Percentiles rank a stretch among this genome's conserved stretches.
Evolutionary conservation across 64 coral and sea anemone genomes (phyloP).

Genomic region (Catalaphyllia jardinei): DNA sequence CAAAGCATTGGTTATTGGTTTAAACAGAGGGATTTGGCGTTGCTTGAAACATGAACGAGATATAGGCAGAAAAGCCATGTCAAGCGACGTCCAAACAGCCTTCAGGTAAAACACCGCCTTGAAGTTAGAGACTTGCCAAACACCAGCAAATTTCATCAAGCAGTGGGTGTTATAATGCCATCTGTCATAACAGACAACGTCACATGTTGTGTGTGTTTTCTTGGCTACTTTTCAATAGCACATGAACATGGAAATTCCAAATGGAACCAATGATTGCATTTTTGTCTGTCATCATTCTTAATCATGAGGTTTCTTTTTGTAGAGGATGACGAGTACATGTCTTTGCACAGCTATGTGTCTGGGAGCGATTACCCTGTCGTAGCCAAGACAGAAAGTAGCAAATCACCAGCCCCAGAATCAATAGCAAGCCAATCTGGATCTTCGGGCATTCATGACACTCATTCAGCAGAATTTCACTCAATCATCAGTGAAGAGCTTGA

Average conservation of each 20-base stretch:
- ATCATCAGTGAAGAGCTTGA: slow-evolving; percentile 20
- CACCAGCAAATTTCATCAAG: too few relatives aligned
- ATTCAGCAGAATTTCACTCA: slow-evolving; percentile 35
- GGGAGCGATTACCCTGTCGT: background rate
- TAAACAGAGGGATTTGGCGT: too few relatives aligned
- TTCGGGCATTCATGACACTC: slow-evolving; percentile 68
- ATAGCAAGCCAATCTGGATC: slow-evolving; percentile 17
- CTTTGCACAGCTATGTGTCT: slow-evolving; percentile 55
- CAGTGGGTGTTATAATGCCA: too few relatives aligned
- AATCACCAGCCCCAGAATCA: slow-evolving; percentile 38
- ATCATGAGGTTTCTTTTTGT: background rate
- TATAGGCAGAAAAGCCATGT: too few relatives aligned
- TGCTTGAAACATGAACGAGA: too few relatives aligned
- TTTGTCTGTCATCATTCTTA: background rate
- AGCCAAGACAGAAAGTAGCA: slow-evolving; percentile 13
- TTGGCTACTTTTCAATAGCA: too few relatives aligned
- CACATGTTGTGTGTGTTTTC: too few relatives aligned
- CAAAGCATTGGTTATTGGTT: too few relatives aligned
- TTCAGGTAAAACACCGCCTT: background rate
- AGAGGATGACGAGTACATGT: slow-evolving; percentile 86
- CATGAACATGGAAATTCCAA: too few relatives aligned
- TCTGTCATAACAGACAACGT: too few relatives aligned
- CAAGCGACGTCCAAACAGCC: too few relatives aligned
- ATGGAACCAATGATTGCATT: too few relatives aligned
- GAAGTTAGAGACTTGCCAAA: background rate